Evolutionary conservation across 1,140 invertebrate species (phyloP), one percentile per base, ranked within the genome.

Genomic region (Formica exsecta): DNA sequence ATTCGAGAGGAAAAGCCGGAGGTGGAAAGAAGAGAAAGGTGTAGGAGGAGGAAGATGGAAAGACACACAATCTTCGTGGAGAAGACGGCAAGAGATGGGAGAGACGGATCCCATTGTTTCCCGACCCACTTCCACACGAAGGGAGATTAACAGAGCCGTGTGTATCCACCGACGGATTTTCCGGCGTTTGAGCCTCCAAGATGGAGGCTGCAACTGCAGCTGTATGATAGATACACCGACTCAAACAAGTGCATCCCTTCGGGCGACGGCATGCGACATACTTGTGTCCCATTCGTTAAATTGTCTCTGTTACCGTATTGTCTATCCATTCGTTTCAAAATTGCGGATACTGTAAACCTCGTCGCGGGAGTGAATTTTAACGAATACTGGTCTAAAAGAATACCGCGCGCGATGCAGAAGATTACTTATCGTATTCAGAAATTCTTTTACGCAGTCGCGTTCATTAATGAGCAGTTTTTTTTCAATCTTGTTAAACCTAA

Each of bases 71-170:
- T 44, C 36, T 59, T 48, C 38, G 36, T 32, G 19, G 59, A 57
- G 66, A 41, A 51, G 22, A 62, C 76, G 38, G 29, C 73, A 41
- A 71, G 85, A 44, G 88, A 89, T 86, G 85, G 84, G 36, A 66
- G 70, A 71, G 86, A 87, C 87, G 62, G 86, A 89, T 89, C 68
- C 86, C 76, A 91, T 92, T 91, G 90, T 91, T 90, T 91, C 79
- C 90, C 91, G 91, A 92, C 91, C 91, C 91, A 92, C 90, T 92
- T 92, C 84, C 89, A 86, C 84, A 85, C 86, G 79, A 70, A 85
- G 89, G 38, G 88, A 90, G 90, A 92, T 92, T 92, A 92, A 92
- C 91, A 86, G 81, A 76, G 71, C 61, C 44, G 71, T 22, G 59
- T 85, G 74, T 84, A 87, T 89, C 85, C 25, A 70, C 68, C 29